Evolutionary conservation across 2,888 invertebrate species (phyloP).

Genomic region (Apamea sordens): DNA sequence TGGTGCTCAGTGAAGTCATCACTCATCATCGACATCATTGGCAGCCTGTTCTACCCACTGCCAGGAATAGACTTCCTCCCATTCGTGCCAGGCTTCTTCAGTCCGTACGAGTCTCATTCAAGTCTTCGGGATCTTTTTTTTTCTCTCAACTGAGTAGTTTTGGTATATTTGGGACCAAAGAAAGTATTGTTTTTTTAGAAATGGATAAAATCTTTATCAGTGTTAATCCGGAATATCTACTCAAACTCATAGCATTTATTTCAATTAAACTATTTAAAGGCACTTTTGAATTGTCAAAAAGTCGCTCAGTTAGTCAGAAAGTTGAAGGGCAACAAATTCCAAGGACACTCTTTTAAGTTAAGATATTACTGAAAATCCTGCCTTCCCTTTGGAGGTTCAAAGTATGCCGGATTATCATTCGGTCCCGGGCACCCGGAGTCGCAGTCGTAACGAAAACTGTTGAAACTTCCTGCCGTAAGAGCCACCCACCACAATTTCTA

Average conservation of each 20-base stretch:
- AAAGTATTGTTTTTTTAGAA: background rate
- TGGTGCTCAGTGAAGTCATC: background rate
- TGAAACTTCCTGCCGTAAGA: background rate
- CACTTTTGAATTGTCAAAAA: background rate
- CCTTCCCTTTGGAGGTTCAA: background rate
- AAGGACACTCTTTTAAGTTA: background rate
- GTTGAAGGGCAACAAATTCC: background rate
- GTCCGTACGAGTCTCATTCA: background rate
- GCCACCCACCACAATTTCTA: constrained; percentile 8
- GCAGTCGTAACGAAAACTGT: background rate
- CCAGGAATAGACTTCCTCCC: background rate
- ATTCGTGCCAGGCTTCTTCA: background rate
- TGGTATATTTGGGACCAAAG: background rate
- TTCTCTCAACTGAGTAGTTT: background rate
- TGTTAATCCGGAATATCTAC: background rate
- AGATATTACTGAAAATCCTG: background rate
- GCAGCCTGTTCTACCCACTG: background rate
- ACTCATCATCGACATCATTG: background rate
- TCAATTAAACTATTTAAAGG: background rate
- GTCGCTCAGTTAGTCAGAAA: background rate
- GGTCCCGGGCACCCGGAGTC: background rate
- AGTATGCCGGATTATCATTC: background rate
- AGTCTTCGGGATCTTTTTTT: background rate
- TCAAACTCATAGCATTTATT: background rate
- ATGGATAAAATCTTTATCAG: background rate